Conservation (phyloP, 2,888 invertebrate species). For the Coleophora deauratella region DNA sequence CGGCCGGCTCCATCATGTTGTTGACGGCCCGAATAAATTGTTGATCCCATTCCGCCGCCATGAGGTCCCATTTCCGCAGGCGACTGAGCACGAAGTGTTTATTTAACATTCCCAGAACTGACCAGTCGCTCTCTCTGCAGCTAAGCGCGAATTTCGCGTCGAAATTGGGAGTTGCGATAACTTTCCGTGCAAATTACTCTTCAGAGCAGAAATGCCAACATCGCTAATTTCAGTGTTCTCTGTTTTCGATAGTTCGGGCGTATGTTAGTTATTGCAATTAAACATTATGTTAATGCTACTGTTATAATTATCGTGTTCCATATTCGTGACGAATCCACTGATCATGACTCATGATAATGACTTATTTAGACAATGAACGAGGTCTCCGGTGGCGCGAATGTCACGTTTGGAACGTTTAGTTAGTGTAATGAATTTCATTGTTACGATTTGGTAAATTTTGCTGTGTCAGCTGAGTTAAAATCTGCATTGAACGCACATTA, state of each 20-base stretch:
- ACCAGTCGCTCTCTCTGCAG: not conserved
- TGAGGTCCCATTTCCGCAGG: slow-evolving; percentile 3
- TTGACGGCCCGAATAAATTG: slow-evolving; percentile 13
- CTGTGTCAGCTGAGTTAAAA: not conserved
- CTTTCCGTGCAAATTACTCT: too few relatives aligned
- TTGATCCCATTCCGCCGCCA: slow-evolving; percentile 11
- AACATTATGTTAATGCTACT: too few relatives aligned
- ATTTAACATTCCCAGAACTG: not conserved
- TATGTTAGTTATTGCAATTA: too few relatives aligned
- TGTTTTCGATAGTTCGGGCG: too few relatives aligned
- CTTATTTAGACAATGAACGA: slow-evolving; percentile 6
- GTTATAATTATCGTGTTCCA: too few relatives aligned
- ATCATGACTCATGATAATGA: slow-evolving; percentile 8
- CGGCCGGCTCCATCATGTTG: slow-evolving; percentile 4
- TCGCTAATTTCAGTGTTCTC: too few relatives aligned
- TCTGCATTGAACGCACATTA: not conserved
- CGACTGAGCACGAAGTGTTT: not conserved
- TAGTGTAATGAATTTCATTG: slow-evolving; percentile 5
- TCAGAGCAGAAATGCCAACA: too few relatives aligned
- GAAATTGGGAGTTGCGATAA: not conserved
- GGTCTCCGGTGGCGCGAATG: slow-evolving; percentile 4
- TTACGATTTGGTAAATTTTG: not conserved
- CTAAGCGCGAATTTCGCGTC: not conserved
- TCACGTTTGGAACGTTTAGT: slow-evolving; percentile 4
- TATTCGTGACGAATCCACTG: not conserved